Conservation (phyloP, 1,140 invertebrate genomes). For the Lepidurus apus region DNA sequence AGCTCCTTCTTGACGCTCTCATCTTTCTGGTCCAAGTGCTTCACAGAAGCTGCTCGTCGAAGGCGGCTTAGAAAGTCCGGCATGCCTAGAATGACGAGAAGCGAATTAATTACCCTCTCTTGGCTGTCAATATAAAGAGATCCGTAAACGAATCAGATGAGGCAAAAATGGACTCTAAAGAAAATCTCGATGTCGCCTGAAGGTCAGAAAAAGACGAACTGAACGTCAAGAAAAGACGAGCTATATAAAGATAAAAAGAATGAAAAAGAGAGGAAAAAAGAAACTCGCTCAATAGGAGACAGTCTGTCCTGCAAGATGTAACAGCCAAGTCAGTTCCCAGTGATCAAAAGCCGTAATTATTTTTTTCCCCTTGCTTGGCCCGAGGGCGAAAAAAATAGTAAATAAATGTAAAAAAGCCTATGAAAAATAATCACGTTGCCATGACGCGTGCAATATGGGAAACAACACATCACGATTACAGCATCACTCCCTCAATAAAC, state of each 20-base stretch:
- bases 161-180: not conserved
- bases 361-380: not conserved
- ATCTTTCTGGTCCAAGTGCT: conserved; percentile 2
- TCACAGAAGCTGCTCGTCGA: conserved; percentile 7
- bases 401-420: not conserved
- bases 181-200: not conserved
- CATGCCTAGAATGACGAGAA: not conserved
- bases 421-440: not conserved
- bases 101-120: not conserved
- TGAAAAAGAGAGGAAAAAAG: not conserved
- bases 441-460: not conserved
- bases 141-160: not conserved
- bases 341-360: conserved; percentile 19
- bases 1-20: not conserved
- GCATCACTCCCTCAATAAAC: not conserved
- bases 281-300: not conserved
- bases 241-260: too few species aligned
- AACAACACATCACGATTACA: not conserved
- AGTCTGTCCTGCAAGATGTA: conserved; percentile 7
- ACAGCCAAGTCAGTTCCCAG: conserved; percentile 4
- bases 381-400: not conserved
- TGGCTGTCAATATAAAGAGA: not conserved
- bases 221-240: not conserved
- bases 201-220: not conserved
- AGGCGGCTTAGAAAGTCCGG: not conserved